Evolutionary conservation across 64 coral and sea anemone species (phyloP).

Genomic region (Stichodactyla mertensii): DNA sequence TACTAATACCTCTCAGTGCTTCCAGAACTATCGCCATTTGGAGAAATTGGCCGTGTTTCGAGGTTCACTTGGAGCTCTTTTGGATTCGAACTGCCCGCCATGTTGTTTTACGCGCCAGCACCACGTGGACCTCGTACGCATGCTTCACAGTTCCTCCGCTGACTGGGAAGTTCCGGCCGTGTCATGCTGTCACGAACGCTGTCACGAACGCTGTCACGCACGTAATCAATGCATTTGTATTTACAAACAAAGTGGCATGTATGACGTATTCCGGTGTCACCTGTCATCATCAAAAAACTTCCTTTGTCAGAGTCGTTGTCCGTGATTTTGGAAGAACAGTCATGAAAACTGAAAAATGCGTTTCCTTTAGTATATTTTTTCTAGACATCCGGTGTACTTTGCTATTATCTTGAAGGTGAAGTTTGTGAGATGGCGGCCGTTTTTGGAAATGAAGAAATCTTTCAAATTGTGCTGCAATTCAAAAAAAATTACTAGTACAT

Average conservation of each 20-base stretch:
- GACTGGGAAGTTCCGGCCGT: not conserved
- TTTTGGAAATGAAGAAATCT: not conserved
- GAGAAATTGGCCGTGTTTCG: constrained; percentile 48
- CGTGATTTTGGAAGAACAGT: not conserved
- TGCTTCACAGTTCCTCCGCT: not conserved
- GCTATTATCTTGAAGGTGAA: not conserved
- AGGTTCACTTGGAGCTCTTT: constrained; percentile 24
- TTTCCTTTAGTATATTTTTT: constrained; percentile 6
- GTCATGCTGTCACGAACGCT: not conserved
- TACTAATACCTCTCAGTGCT: constrained; percentile 46
- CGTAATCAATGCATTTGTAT: not conserved
- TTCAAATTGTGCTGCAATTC: not conserved
- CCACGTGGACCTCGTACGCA: constrained; percentile 12
- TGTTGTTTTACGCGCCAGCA: constrained; percentile 3
- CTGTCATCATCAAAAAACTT: constrained; percentile 7
- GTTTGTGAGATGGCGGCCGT: not conserved
- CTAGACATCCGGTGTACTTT: not conserved
- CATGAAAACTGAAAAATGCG: constrained; percentile 1
- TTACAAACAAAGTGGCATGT: not conserved
- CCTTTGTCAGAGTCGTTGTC: not conserved
- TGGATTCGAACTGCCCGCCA: constrained; percentile 36
- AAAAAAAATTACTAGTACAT: not conserved
- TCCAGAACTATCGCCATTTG: constrained; percentile 57
- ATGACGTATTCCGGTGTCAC: not conserved
- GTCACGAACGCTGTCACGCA: constrained; percentile 2